Base-by-base conservation (phyloP, 2,113 vertebrate species). In the Pogona vitticeps region DNA sequence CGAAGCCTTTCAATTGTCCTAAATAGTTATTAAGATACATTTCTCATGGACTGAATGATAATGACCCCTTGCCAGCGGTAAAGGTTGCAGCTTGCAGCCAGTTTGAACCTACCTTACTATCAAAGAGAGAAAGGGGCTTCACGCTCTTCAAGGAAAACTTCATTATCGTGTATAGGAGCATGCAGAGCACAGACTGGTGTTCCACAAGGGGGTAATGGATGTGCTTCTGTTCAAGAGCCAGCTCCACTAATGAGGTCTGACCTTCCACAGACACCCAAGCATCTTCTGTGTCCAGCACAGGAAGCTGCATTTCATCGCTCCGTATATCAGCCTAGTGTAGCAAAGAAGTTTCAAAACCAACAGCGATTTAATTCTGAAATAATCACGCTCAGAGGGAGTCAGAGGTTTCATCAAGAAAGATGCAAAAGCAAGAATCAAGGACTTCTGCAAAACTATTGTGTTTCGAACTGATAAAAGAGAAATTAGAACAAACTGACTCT, bases 131-230 rank as follows among this genome's bases (percentile, higher is more conserved):
- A 38, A 99, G 97, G 0, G 98, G 98, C 94, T 99, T 99, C 81
- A 98, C 95, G 0, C 86, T 82, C 94, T 97, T 98, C 78, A 99
- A 90, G 0, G 95, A 94, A 88, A 99, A 98, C 90, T 96, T 96
- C 97, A 98, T 98, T 83, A 96, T 87, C 1, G 97, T 97, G 0
- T 97, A 97, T 20, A 99, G 82, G 87, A 99, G 12, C 0, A 97
- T 96, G 2, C 97, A 97, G 21, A 99, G 90, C 80, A 99, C 88
- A 1, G 97, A 99, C 90, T 99, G 98, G 92, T 99, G 99, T 61
- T 98, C 98, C 4, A 98, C 98, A 72, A 99, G 96, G 0, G 98
- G 98, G 94, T 98, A 99, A 95, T 99, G 98, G 61, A 99, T 93
- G 1, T 95, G 97, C 31, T 95, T 97, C 97, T 99, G 98, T 88